Percentiles rank a stretch among this genome's conserved stretches.
Conservation (phyloP, 2,797 vertebrate species). For the Decapterus maruadsi region DNA sequence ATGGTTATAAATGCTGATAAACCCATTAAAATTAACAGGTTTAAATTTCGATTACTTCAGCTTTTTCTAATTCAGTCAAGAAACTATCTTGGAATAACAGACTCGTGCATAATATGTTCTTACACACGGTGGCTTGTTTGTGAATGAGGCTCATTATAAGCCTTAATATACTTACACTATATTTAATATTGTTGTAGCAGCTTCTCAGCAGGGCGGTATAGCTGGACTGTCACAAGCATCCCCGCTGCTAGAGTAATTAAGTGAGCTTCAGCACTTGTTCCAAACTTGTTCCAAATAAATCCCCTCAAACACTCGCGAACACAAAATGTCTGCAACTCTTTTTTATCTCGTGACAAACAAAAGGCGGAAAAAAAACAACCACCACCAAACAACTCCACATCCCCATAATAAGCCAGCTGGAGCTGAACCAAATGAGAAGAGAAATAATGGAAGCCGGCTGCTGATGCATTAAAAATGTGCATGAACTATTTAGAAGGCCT, state of each 20-base stretch:
- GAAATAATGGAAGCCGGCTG: constrained; percentile 62
- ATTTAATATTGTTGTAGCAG: background rate
- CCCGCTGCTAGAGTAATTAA: constrained; percentile 28
- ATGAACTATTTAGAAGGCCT: constrained; percentile 69
- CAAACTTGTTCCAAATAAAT: constrained; percentile 35
- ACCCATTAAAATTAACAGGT: too few relatives aligned
- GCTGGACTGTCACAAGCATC: background rate
- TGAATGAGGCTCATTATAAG: background rate
- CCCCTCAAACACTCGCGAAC: constrained; percentile 30
- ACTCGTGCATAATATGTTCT: background rate
- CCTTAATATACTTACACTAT: background rate
- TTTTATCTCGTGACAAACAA: constrained; percentile 52
- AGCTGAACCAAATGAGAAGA: constrained; percentile 66
- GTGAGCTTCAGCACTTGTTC: constrained; percentile 7
- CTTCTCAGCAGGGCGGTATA: background rate
- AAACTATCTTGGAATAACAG: background rate
- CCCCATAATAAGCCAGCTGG: constrained; percentile 53
- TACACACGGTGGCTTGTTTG: too few relatives aligned
- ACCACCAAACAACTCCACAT: constrained; percentile 29
- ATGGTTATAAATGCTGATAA: too few relatives aligned
- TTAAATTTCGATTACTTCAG: too few relatives aligned
- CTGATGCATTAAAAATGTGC: constrained; percentile 71
- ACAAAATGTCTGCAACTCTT: constrained; percentile 26
- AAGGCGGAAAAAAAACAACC: constrained; percentile 44
- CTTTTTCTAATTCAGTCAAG: background rate